Conservation (phyloP, 2,888 invertebrate genomes). For the Halictus quadricinctus region DNA sequence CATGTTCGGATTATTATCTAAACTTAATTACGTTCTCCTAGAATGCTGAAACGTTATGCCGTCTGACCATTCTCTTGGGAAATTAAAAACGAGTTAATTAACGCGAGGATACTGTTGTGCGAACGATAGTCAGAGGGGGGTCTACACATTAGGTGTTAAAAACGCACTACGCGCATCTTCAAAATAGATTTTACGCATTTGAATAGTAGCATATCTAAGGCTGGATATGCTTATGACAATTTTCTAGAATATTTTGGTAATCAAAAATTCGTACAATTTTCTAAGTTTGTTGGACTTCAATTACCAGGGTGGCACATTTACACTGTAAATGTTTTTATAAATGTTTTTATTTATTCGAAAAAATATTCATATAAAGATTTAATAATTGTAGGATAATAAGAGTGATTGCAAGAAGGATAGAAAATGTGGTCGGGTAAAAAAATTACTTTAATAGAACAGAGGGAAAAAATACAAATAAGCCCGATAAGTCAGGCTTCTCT, state of each 20-base stretch:
- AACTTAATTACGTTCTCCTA: not conserved
- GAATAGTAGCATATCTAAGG: not conserved
- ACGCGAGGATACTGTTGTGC: not conserved
- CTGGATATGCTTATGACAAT: not conserved
- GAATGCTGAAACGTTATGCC: not conserved
- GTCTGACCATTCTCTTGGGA: not conserved
- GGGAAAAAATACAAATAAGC: no score
- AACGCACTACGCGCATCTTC: not conserved
- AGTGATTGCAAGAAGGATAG: no score
- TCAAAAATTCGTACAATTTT: not conserved
- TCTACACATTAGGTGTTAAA: not conserved
- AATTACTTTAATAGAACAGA: no score
- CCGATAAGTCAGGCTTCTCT: no score
- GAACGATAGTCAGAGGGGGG: not conserved
- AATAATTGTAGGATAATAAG: no score
- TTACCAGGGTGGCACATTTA: not conserved
- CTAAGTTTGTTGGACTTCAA: not conserved
- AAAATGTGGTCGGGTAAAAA: no score
- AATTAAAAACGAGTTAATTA: conserved; percentile 1
- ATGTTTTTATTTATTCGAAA: not conserved
- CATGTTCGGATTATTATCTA: not conserved
- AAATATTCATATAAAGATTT: not conserved
- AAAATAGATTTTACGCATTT: not conserved
- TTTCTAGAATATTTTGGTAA: not conserved
- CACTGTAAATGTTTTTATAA: not conserved